A percentile compares a stretch with the other conserved stretches of the same genome.
Conservation (phyloP, 2,888 invertebrate genomes). For the Oxyteleia sp. region DNA sequence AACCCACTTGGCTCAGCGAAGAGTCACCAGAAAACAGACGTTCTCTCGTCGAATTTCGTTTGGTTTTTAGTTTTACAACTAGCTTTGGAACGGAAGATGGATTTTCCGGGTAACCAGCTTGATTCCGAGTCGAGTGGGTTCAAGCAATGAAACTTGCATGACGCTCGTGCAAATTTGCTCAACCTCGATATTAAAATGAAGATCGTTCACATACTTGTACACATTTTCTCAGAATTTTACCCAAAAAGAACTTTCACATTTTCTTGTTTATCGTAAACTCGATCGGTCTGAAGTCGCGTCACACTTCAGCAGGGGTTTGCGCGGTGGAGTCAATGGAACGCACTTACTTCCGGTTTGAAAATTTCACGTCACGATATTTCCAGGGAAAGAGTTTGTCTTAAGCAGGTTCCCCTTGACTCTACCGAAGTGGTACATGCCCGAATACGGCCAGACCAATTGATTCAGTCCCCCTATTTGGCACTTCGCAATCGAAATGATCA, state of each 20-base stretch:
- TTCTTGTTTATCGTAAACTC: neutral
- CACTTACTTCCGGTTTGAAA: neutral
- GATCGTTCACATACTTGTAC: neutral
- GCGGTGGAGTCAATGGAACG: slow-evolving; percentile 11
- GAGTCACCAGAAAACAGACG: no score
- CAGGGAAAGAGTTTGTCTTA: neutral
- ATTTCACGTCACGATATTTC: no score
- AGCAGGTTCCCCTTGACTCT: neutral
- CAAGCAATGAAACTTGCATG: no score
- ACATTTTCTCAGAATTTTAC: neutral
- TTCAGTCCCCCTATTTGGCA: slow-evolving; percentile 38
- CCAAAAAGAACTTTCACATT: neutral
- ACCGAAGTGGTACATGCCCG: slow-evolving; percentile 6
- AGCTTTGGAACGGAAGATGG: neutral
- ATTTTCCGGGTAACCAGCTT: neutral
- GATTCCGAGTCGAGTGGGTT: no score
- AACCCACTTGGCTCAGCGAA: no score
- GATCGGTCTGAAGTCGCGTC: slow-evolving; percentile 30
- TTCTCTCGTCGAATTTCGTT: no score
- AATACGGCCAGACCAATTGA: slow-evolving; percentile 33
- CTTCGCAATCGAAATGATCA: slow-evolving; percentile 27
- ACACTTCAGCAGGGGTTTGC: neutral
- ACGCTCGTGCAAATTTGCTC: no score
- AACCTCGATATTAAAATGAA: no score
- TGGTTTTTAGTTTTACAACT: neutral